Conservation (phyloP, 1,140 invertebrate genomes). For the Drosophila seguyi region DNA sequence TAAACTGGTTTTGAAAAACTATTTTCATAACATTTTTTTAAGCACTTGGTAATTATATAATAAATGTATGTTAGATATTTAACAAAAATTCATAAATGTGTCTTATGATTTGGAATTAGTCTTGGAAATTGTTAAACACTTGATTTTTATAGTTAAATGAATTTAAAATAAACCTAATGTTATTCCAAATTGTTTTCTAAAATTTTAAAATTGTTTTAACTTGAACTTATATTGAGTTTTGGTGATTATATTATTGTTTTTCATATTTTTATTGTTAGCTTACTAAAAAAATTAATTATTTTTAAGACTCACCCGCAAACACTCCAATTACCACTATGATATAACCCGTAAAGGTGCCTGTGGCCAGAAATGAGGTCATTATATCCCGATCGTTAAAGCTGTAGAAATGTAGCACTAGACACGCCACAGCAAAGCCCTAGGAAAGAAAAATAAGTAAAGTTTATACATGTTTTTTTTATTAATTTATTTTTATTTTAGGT, state of each 20-base stretch:
- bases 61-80: neutral
- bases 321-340: slow-evolving; percentile 79
- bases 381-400: slow-evolving; percentile 85
- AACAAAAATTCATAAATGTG: neutral
- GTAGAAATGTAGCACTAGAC: slow-evolving; percentile 79
- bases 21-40: slow-evolving; percentile 8
- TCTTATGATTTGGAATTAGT: neutral
- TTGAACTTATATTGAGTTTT: no score
- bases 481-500: no score
- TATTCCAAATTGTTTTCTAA: no score
- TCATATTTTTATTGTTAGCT: neutral
- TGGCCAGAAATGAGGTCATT: slow-evolving; percentile 80
- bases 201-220: no score
- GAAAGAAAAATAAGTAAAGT: neutral
- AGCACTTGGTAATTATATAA: neutral
- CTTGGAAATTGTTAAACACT: neutral
- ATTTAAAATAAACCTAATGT: neutral
- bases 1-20: neutral
- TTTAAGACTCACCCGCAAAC: slow-evolving; percentile 67
- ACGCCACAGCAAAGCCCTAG: slow-evolving; percentile 77
- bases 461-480: neutral
- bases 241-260: neutral
- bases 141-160: neutral
- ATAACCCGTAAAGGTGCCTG: slow-evolving; percentile 81
- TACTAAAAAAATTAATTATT: neutral